Evolutionary conservation across 2,888 invertebrate species (phyloP), one percentile per base, ranked within the genome.

Genomic region (Morpho helenor): DNA sequence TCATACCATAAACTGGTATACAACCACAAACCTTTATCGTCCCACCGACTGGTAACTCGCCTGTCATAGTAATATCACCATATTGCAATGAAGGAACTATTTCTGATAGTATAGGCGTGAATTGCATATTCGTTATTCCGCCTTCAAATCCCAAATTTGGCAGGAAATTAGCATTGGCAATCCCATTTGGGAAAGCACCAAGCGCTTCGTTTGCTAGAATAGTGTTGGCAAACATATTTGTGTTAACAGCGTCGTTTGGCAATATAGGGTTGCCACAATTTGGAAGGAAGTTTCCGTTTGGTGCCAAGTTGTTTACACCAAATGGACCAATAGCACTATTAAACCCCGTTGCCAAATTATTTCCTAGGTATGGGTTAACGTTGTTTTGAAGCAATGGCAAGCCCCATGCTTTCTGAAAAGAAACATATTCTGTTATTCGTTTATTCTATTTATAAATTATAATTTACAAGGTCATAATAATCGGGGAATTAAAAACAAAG

Each of bases 1-100:
- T 77, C 16, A 77, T 77, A 0, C 87, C 87, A 52, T 86, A 87
- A 0, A 87, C 83, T 0, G 87, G 87, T 73, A 87, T 84, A 2
- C 82, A 74, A 0, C 87, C 87, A 41, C 74, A 76, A 0, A 87
- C 81, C 62, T 79, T 82, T 0, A 87, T 86, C 2, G 75, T 75
- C 0, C 87, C 87, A 31, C 77, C 80, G 0, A 87, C 75, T 6
- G 85, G 85, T 43, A 87, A 65, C 2, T 86, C 85, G 0, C 87
- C 87, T 0, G 75, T 69, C 2, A 84, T 68, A 0, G 76, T 74
- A 0, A 87, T 72, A 16, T 87, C 87, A 0, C 87, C 87, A 22
- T 82, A 77, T 49, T 84, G 77, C 1, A 87, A 64, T 0, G 76
- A 73, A 0, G 87, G 85, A 0, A 81, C 63, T 0, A 86, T 75